A percentile compares a stretch with the other conserved stretches of the same genome.
Conservation (phyloP, 2,888 invertebrate species). For the Tholera decimalis region DNA sequence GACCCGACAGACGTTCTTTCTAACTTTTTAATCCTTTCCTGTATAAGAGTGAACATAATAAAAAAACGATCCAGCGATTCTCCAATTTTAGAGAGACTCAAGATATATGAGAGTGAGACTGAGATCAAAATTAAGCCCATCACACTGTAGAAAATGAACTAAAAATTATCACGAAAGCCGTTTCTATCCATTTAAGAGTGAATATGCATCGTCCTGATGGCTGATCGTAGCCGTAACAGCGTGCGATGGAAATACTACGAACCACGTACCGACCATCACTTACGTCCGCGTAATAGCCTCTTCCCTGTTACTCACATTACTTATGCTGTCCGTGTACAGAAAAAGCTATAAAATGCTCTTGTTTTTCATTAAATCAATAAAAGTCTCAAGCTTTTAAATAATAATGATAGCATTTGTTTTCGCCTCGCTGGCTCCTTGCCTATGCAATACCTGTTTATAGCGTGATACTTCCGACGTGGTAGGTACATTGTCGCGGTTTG, state of each 20-base stretch:
- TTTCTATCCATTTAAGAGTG: constrained; percentile 28
- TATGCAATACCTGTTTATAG: constrained; percentile 51
- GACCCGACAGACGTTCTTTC: too few species aligned
- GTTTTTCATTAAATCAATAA: constrained; percentile 23
- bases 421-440: constrained; percentile 22
- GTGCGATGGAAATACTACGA: constrained; percentile 45
- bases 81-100: too few species aligned
- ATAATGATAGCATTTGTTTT: constrained; percentile 1
- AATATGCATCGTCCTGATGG: constrained; percentile 49
- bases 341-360: constrained; percentile 40
- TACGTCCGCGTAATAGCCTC: constrained; percentile 55
- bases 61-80: too few species aligned
- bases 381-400: background rate
- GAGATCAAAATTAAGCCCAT: too few species aligned
- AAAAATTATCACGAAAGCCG: constrained; percentile 3
- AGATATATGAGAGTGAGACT: too few species aligned
- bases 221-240: constrained; percentile 41
- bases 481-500: constrained; percentile 40
- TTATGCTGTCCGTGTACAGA: constrained; percentile 37
- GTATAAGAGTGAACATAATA: too few species aligned
- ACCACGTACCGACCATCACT: constrained; percentile 58
- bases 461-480: constrained; percentile 45
- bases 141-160: background rate
- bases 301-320: constrained; percentile 45
- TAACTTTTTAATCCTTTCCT: too few species aligned